A percentile compares a stretch with the other conserved stretches of the same genome.
phyloP scores from a whole-genome alignment of 2,797 vertebrate genomes.

The Acipenser ruthenus region DNA sequence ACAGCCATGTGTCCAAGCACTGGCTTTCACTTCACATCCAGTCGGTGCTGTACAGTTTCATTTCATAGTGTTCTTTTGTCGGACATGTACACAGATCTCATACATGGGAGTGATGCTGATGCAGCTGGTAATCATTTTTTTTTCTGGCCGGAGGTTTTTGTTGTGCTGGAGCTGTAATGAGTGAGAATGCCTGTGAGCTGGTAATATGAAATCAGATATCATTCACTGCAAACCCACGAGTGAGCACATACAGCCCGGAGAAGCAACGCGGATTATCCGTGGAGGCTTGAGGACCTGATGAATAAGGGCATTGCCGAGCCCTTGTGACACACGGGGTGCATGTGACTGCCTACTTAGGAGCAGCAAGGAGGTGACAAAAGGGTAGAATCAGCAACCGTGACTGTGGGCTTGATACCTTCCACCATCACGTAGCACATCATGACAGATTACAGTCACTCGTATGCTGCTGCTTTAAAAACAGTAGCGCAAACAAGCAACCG shows the following conservation, averaged over 20 bases:
- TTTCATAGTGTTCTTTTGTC: neutral
- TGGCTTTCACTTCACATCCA: too few species aligned
- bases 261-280: slow-evolving; percentile 44
- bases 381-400: slow-evolving; percentile 13
- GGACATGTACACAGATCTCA: neutral
- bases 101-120: neutral
- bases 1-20: too few species aligned
- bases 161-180: slow-evolving; percentile 34
- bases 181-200: slow-evolving; percentile 44
- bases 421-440: too few species aligned
- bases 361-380: slow-evolving; percentile 15
- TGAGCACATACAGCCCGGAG: slow-evolving; percentile 24
- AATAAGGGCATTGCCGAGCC: slow-evolving; percentile 32
- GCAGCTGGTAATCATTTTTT: slow-evolving; percentile 32
- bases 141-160: slow-evolving; percentile 16
- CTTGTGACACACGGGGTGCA: slow-evolving; percentile 51
- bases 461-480: too few species aligned
- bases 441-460: too few species aligned
- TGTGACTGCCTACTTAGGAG: slow-evolving; percentile 45
- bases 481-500: too few species aligned
- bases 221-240: slow-evolving; percentile 30
- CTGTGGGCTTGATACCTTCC: neutral
- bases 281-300: slow-evolving; percentile 42
- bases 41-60: too few species aligned
- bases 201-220: slow-evolving; percentile 48